Evolutionary conservation across 2,888 invertebrate species (phyloP).

Genomic region (Eupithecia subfuscata): DNA sequence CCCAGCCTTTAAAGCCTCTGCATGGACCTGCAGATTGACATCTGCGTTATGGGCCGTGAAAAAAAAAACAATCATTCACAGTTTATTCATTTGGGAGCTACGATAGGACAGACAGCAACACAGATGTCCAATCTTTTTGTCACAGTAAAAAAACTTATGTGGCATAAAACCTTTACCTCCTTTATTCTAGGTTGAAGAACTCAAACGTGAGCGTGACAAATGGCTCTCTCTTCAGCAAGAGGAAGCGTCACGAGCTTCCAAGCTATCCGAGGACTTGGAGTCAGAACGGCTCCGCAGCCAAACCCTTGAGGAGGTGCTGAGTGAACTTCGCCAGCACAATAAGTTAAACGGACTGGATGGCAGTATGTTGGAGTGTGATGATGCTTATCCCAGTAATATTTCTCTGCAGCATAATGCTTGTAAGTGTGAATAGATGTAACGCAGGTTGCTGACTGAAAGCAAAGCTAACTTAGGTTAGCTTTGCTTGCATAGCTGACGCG

Average conservation of each 20-base stretch:
- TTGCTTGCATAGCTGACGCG: no score
- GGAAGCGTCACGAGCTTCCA: constrained; percentile 56
- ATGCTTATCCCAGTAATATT: constrained; percentile 66
- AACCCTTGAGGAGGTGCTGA: constrained; percentile 64
- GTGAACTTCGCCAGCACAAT: constrained; percentile 68
- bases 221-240: constrained; percentile 63
- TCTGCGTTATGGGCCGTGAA: no score
- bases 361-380: constrained; percentile 74
- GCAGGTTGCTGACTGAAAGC: no score
- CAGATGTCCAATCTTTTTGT: not conserved
- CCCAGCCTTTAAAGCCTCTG: no score
- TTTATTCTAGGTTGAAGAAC: constrained; percentile 70
- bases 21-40: no score
- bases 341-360: constrained; percentile 64
- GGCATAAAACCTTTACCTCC: not conserved
- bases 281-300: constrained; percentile 57
- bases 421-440: constrained; percentile 1
- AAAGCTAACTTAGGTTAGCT: no score
- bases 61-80: no score
- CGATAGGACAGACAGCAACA: no score
- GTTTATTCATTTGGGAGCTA: no score
- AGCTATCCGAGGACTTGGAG: constrained; percentile 66
- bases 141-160: not conserved
- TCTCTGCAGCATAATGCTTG: constrained; percentile 62
- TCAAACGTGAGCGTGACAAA: constrained; percentile 72